Conservation (phyloP, 2,797 vertebrate genomes). For the Loriculus beryllinus region DNA sequence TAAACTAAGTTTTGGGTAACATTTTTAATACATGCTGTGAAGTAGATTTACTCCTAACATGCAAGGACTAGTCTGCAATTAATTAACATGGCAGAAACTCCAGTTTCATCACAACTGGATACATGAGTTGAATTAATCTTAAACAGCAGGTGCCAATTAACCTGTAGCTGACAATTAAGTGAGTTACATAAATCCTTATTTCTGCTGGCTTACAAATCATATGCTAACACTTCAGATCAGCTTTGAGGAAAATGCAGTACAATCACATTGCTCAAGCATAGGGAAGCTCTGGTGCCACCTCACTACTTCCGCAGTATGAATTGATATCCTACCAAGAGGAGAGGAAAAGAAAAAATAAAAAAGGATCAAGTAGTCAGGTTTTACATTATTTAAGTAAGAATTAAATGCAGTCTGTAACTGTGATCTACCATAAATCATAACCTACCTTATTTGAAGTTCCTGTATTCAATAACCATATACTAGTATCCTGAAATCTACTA, state of each 20-base stretch:
- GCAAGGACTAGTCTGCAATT: background rate
- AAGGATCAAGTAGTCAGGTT: background rate
- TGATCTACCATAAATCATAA: background rate
- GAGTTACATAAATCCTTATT: background rate
- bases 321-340: background rate
- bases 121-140: background rate
- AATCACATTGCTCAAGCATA: background rate
- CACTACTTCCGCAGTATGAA: background rate
- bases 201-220: background rate
- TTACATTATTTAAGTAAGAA: background rate
- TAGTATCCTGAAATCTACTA: background rate
- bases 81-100: constrained; percentile 7
- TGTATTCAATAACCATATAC: background rate
- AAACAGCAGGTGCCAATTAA: background rate
- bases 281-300: background rate
- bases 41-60: background rate
- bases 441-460: background rate
- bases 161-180: background rate
- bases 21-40: background rate
- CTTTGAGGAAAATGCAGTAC: background rate
- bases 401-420: background rate
- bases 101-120: background rate
- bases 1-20: background rate
- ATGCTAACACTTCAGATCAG: background rate
- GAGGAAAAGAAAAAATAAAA: rapidly evolving